phyloP scores from a whole-genome alignment of 2,797 vertebrate genomes.

The Falco naumanni region DNA sequence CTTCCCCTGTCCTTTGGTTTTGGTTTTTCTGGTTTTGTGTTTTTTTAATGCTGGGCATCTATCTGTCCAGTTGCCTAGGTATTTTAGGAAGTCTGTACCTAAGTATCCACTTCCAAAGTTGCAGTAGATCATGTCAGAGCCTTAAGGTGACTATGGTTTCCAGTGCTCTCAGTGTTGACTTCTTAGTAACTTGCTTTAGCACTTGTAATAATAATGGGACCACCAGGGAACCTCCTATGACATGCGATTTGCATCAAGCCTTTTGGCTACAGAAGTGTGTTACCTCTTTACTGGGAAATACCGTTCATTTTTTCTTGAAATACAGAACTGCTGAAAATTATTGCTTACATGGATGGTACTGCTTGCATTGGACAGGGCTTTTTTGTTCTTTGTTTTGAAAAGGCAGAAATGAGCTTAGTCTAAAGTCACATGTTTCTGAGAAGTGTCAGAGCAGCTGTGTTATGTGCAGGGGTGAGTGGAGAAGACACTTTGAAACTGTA shows the following conservation, averaged over 20 bases:
- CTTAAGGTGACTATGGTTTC: neutral
- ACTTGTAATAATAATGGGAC: neutral
- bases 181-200: neutral
- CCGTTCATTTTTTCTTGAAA: neutral
- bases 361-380: neutral
- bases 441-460: neutral
- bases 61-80: neutral
- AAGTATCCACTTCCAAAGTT: neutral
- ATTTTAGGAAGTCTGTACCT: neutral
- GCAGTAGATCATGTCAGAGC: neutral
- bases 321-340: neutral
- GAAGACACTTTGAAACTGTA: neutral
- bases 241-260: neutral
- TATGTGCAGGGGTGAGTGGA: no score
- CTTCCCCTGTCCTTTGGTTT: rapidly evolving
- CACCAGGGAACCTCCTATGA: rapidly evolving
- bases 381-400: neutral
- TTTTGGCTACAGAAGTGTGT: neutral
- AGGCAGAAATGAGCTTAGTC: neutral
- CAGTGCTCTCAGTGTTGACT: neutral
- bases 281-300: neutral
- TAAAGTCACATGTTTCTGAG: neutral
- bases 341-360: neutral
- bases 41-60: neutral
- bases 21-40: no score